These are phyloP conservation scores for Bugula neritina DNA, from an alignment of 2,888 invertebrate species.

Conservation along the genomic window DNA sequence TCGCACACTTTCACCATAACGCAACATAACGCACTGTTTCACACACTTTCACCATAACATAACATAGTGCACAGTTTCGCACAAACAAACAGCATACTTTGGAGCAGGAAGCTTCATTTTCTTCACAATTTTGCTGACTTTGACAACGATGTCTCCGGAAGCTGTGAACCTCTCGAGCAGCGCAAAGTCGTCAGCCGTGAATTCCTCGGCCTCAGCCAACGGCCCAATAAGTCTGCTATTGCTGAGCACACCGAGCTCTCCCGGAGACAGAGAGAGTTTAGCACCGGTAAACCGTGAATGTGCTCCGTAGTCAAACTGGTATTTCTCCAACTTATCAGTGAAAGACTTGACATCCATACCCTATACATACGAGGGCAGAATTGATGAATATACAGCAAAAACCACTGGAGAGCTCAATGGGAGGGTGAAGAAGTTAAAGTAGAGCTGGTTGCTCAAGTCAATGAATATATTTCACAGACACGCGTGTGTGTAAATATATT, in stretches of 20 bases:
- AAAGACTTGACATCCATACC: conserved; percentile 55
- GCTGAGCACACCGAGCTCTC: conserved; percentile 69
- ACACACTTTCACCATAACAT: too few relatives aligned
- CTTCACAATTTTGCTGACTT: conserved; percentile 24
- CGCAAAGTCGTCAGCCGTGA: conserved; percentile 80
- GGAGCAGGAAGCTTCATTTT: neutral
- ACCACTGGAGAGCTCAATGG: too few relatives aligned
- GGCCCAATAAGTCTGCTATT: conserved; percentile 84
- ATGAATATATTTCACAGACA: too few relatives aligned
- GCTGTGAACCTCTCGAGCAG: conserved; percentile 67
- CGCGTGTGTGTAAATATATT: too few relatives aligned
- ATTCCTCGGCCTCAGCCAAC: conserved; percentile 66
- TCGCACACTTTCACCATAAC: too few relatives aligned
- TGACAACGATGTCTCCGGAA: conserved; percentile 16
- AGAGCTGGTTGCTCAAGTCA: too few relatives aligned
- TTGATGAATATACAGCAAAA: too few relatives aligned
- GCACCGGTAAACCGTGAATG: conserved; percentile 63
- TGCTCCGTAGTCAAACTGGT: conserved; percentile 34
- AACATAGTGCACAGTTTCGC: too few relatives aligned
- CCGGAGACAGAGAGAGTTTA: conserved; percentile 65
- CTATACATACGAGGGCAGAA: too few relatives aligned
- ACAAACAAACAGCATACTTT: neutral
- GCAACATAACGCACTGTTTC: too few relatives aligned
- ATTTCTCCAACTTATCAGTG: conserved; percentile 36
- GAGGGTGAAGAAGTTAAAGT: too few relatives aligned